phyloP scores from a whole-genome alignment of 2,797 vertebrate genomes.

The Geotrypetes seraphini region DNA sequence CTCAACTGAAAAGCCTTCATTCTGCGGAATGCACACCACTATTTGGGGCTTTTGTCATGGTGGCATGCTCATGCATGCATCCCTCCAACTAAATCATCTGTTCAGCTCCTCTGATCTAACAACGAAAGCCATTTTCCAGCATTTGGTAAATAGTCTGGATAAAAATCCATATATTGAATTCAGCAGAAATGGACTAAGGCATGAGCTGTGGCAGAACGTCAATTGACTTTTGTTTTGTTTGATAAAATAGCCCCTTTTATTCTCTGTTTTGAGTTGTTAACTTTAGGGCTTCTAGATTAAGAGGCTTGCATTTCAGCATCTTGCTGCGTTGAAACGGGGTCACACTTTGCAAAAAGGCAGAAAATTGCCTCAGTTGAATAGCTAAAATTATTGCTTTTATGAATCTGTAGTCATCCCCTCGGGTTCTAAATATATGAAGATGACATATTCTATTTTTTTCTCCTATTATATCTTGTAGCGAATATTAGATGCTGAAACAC shows the following conservation, averaged over 20 bases:
- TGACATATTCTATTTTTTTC: background rate
- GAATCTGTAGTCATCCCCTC: background rate
- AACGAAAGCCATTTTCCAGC: conserved; percentile 10
- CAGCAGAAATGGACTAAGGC: conserved; percentile 30
- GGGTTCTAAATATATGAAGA: background rate
- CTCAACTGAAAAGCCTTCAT: conserved; percentile 10
- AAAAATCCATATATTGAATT: conserved; percentile 38
- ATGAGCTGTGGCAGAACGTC: conserved; percentile 22
- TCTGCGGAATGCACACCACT: too few relatives aligned
- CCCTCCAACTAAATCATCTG: background rate
- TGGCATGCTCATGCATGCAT: too few relatives aligned
- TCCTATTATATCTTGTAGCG: background rate
- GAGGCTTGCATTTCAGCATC: conserved; percentile 8
- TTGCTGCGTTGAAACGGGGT: background rate
- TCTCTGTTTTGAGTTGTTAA: conserved; percentile 16
- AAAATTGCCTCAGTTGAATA: background rate
- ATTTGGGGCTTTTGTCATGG: too few relatives aligned
- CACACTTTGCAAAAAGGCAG: fast-evolving
- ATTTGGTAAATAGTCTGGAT: conserved; percentile 23
- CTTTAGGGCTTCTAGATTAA: conserved; percentile 6
- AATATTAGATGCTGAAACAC: background rate
- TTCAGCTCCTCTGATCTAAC: conserved; percentile 1
- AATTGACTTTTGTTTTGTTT: conserved; percentile 5
- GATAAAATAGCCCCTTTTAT: conserved; percentile 17
- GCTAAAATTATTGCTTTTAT: background rate